These are phyloP conservation scores for Osmoderma eremita DNA, from an alignment of 2,888 invertebrate genomes.

Conservation along the genomic window DNA sequence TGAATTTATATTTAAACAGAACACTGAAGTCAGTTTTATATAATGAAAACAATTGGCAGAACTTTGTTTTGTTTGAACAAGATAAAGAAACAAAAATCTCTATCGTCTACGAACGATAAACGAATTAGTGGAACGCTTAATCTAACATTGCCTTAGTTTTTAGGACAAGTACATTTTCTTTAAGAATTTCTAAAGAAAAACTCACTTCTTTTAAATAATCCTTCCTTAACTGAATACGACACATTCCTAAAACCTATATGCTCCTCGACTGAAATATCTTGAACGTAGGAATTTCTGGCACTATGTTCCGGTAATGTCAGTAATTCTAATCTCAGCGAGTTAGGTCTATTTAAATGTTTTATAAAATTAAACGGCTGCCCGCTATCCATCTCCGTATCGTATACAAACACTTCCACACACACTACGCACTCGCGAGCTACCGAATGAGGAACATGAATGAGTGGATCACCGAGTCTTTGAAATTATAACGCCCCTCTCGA, in stretches of 20 bases:
- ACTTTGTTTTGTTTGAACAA: conserved; percentile 36
- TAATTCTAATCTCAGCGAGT: conserved; percentile 58
- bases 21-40: background rate
- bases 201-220: conserved; percentile 69
- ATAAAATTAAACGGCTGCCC: conserved; percentile 32
- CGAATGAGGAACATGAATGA: conserved; percentile 20
- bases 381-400: conserved; percentile 15
- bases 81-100: conserved; percentile 20
- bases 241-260: conserved; percentile 75
- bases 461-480: background rate
- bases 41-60: conserved; percentile 1
- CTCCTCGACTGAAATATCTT: conserved; percentile 44
- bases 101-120: background rate
- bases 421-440: background rate
- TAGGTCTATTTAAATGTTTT: conserved; percentile 53
- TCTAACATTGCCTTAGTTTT: background rate
- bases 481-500: conserved; percentile 33
- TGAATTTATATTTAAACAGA: background rate
- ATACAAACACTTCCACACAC: conserved; percentile 7
- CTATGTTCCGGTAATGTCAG: conserved; percentile 56
- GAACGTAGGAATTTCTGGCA: conserved; percentile 49
- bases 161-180: background rate
- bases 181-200: background rate
- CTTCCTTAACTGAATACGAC: conserved; percentile 72
- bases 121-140: background rate